Conservation (phyloP, 2,797 vertebrate species). For the Syndactyla subalaris region DNA sequence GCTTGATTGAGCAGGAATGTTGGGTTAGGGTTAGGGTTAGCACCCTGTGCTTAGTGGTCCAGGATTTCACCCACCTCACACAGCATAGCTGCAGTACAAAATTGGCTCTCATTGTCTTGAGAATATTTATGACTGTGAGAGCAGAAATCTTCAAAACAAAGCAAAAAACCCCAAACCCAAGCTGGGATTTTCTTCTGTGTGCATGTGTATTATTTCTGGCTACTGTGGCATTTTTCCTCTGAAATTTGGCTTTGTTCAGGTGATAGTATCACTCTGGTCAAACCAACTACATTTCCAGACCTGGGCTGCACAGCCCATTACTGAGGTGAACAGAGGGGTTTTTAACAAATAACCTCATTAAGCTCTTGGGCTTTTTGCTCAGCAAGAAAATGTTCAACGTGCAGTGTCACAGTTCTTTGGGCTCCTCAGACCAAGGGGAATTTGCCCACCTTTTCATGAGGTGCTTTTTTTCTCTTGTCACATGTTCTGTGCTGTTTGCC, state of each 20-base stretch:
- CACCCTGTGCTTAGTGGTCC: neutral
- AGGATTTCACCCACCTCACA: neutral
- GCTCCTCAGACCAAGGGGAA: neutral
- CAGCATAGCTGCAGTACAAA: rapidly evolving
- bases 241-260: constrained; percentile 46
- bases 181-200: neutral
- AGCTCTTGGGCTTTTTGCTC: neutral
- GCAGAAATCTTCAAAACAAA: constrained; percentile 7
- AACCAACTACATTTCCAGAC: constrained; percentile 68
- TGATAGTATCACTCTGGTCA: constrained; percentile 32
- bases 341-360: constrained; percentile 34
- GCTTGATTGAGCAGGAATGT: neutral
- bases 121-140: neutral
- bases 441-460: neutral
- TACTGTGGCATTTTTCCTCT: constrained; percentile 25
- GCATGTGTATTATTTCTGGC: constrained; percentile 36
- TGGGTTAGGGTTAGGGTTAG: neutral
- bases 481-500: constrained; percentile 49
- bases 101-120: neutral
- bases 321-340: neutral
- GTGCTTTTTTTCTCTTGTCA: constrained; percentile 7
- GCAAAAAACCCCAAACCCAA: neutral
- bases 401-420: neutral
- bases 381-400: neutral
- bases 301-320: neutral